These are phyloP conservation scores for Hyles euphorbiae DNA, from an alignment of 1,140 invertebrate species.

Conservation along the genomic window DNA sequence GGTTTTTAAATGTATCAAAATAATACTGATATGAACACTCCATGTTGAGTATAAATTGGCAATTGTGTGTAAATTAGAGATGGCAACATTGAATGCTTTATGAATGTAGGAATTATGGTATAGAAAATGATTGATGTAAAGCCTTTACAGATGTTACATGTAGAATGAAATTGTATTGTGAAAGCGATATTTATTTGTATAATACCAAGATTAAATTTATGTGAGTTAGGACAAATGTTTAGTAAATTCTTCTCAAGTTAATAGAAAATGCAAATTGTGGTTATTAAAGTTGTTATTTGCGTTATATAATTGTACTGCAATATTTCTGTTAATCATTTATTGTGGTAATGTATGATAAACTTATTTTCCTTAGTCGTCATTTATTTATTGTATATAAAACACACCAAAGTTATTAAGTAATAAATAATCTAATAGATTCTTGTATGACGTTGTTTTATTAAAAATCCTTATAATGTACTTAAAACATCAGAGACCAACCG, in stretches of 20 bases:
- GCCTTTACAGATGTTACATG: constrained; percentile 6
- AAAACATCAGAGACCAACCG: too few relatives aligned
- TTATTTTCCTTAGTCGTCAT: constrained; percentile 53
- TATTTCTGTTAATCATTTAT: constrained; percentile 31
- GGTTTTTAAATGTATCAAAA: constrained; percentile 14
- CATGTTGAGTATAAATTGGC: constrained; percentile 37
- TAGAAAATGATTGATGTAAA: too few relatives aligned
- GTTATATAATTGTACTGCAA: constrained; percentile 29
- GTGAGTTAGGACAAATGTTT: constrained; percentile 32
- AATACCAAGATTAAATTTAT: constrained; percentile 13
- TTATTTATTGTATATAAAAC: constrained; percentile 72
- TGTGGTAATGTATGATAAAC: constrained; percentile 36
- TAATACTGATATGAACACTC: constrained; percentile 20
- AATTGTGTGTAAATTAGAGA: too few relatives aligned
- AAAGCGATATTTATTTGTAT: constrained; percentile 2
- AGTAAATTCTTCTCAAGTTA: constrained; percentile 27
- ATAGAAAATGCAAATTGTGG: too few relatives aligned
- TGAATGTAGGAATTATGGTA: not conserved
- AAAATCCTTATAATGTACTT: constrained; percentile 7
- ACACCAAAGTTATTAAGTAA: constrained; percentile 72
- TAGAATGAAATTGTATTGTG: not conserved
- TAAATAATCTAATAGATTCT: constrained; percentile 65
- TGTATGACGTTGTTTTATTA: constrained; percentile 54
- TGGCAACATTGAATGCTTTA: not conserved
- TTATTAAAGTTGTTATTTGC: constrained; percentile 22